phyloP scores from a whole-genome alignment of 2,113 vertebrate species.

The Mormyrus lacerda region DNA sequence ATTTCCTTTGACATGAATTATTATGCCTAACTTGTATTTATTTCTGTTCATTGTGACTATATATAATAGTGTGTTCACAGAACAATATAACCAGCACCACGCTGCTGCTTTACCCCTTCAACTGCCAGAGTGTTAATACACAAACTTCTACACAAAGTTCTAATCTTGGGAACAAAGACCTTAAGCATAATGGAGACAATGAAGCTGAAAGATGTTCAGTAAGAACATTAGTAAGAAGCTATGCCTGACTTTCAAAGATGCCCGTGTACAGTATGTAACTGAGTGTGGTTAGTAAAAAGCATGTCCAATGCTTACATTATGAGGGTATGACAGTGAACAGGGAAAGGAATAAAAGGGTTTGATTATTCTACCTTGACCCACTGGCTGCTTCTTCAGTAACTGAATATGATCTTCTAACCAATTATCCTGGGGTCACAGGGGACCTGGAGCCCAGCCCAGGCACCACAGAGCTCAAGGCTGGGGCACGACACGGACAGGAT shows the following conservation, averaged over 20 bases:
- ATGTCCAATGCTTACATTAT: background rate
- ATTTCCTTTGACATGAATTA: background rate
- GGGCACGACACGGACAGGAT: background rate
- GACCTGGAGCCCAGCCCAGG: background rate
- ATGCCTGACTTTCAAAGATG: background rate
- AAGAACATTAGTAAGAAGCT: background rate
- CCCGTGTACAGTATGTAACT: background rate
- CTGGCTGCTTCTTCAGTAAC: background rate
- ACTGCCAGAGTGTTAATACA: background rate
- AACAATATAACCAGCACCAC: background rate
- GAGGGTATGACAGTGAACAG: background rate
- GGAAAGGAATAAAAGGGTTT: background rate
- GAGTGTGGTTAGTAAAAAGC: background rate
- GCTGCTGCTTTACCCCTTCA: background rate
- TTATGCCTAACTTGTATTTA: background rate
- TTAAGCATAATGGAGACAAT: background rate
- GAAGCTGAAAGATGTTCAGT: background rate
- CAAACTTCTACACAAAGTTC: background rate
- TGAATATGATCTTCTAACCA: background rate
- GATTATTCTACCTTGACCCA: background rate
- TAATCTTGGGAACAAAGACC: background rate
- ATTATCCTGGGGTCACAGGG: too few species aligned
- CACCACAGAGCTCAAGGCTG: background rate
- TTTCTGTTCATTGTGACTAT: background rate
- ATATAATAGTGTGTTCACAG: background rate